A percentile compares a stretch with the other conserved stretches of the same genome.
Evolutionary conservation across 1,140 invertebrate genomes (phyloP).

Genomic region (Metaphire vulgaris): DNA sequence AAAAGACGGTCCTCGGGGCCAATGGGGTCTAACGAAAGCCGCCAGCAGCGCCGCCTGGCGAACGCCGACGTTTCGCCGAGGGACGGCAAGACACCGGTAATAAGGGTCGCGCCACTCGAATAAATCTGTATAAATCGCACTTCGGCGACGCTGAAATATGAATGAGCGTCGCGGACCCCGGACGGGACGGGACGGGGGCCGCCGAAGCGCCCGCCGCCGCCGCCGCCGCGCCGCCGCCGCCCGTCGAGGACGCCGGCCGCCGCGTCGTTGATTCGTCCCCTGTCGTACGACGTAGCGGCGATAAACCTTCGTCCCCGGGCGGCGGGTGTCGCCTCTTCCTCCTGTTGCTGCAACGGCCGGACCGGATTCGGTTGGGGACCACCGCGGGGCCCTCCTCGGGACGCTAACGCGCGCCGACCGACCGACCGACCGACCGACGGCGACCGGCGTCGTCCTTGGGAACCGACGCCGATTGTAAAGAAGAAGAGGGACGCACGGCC

Average conservation of each 20-base stretch:
- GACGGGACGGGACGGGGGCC: too few species aligned
- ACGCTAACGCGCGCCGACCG: neutral
- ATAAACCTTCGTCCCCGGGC: neutral
- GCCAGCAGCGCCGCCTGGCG: neutral
- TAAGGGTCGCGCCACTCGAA: neutral
- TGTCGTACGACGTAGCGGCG: neutral
- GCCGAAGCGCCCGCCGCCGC: too few species aligned
- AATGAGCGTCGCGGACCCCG: neutral
- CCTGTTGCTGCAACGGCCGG: too few species aligned
- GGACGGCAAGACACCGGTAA: neutral
- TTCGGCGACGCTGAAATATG: neutral
- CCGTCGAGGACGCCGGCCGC: neutral
- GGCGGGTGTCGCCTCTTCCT: neutral
- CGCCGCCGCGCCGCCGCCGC: too few species aligned
- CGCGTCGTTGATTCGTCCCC: neutral
- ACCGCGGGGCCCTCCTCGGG: too few species aligned
- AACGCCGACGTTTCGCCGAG: neutral
- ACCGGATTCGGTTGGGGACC: too few species aligned
- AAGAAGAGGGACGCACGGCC: too few species aligned
- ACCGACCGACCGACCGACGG: too few species aligned
- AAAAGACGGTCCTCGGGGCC: neutral
- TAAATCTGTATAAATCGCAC: neutral
- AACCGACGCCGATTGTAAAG: too few species aligned
- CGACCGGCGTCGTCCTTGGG: too few species aligned
- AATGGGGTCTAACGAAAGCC: neutral